These are phyloP conservation scores for Calyptommatus sinebrachiatus DNA, from an alignment of 2,113 vertebrate species.

Conservation along the genomic window DNA sequence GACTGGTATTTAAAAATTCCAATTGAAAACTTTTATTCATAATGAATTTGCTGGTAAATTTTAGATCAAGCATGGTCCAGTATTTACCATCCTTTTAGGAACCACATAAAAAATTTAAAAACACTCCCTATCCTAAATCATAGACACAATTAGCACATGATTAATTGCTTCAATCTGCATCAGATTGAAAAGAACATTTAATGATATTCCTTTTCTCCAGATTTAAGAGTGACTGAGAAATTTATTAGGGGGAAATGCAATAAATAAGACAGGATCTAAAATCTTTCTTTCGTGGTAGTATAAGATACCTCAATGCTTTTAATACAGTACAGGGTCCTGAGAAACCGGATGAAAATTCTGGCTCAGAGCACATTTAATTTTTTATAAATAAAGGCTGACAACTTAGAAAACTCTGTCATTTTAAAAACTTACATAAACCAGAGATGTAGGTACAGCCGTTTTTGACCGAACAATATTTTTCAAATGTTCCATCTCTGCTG, in stretches of 20 bases:
- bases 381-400: neutral
- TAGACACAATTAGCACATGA: neutral
- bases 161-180: no score
- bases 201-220: no score
- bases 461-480: conserved; percentile 73
- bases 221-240: no score
- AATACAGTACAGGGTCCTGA: neutral
- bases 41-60: no score
- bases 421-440: conserved; percentile 85
- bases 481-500: conserved; percentile 70
- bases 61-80: no score
- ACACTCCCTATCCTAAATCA: neutral
- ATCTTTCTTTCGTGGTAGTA: neutral
- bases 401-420: conserved; percentile 5
- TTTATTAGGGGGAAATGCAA: neutral
- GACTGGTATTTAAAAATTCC: no score
- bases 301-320: neutral
- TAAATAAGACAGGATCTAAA: neutral
- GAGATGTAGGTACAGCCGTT: conserved; percentile 74
- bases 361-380: neutral
- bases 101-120: no score
- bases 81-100: no score
- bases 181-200: no score
- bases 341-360: neutral
- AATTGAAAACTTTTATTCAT: no score